Conservation (phyloP, 2,113 vertebrate species). For the Tichodroma muraria region DNA sequence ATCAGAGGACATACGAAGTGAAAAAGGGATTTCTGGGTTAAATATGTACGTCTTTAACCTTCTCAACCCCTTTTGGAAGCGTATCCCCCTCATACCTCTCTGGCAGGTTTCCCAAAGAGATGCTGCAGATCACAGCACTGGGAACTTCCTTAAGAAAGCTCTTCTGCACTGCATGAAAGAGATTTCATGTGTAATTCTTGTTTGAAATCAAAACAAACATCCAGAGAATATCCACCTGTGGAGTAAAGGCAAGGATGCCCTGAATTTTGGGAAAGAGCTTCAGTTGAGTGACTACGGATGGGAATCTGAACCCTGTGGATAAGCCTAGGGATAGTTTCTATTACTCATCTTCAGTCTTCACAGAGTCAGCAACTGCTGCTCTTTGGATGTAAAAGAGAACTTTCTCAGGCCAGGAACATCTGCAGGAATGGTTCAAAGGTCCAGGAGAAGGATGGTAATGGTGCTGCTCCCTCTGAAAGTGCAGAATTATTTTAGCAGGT, state of each 20-base stretch:
- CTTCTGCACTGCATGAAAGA: neutral
- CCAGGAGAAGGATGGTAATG: neutral
- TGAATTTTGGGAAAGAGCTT: neutral
- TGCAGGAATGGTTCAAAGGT: neutral
- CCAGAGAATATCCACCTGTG: neutral
- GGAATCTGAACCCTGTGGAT: neutral
- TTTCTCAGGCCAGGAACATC: neutral
- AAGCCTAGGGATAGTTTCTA: neutral
- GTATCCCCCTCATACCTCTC: too few relatives aligned
- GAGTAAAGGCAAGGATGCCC: neutral
- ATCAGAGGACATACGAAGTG: neutral
- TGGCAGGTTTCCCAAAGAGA: neutral
- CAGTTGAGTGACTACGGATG: neutral
- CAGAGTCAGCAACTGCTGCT: neutral
- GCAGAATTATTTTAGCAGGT: neutral
- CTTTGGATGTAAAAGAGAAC: neutral
- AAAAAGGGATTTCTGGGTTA: neutral
- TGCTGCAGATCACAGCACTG: neutral
- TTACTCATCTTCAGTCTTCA: neutral
- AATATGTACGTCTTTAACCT: neutral
- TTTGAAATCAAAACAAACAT: neutral
- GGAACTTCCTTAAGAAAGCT: neutral
- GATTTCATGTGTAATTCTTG: neutral
- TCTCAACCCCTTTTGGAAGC: neutral
- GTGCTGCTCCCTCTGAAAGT: neutral